Evolutionary conservation across 1,140 invertebrate species (phyloP), one percentile per base, ranked within the genome.

Genomic region (Aphelenchoides fujianensis): DNA sequence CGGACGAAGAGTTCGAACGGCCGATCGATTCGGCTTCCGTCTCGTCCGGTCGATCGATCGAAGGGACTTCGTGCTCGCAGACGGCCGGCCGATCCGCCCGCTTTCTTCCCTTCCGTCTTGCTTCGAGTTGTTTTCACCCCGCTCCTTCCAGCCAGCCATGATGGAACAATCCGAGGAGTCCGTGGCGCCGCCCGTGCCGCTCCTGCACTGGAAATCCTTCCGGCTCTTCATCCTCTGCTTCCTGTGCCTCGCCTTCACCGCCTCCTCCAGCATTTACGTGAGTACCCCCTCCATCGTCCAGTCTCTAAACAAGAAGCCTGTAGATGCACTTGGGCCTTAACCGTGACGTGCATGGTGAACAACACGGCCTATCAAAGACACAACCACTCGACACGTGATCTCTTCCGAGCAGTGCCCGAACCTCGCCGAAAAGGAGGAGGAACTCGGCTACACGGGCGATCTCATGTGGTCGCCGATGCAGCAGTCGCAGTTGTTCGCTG

Each of bases 401-500:
- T n/a, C n/a, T 59, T 59, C 55, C 19, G 55, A 59, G 7, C 5
- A 59, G 34, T 59, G 55, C 34, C 55, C 55, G 19, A 59, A 59
- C 19, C 5, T 7, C 34, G 55, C 55, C 5, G 5, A 59, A 23
- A 5, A 5, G 12, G 19, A 19, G 34, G 7, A 27, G 7, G 55
- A 59, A 32, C 55, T 59, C 34, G 55, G 55, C 28, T 59, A 59
- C 19, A 59, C 5, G 76, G 74, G 76, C 23, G 68, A 57, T 12
- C 34, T 76, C 2, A 27, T 54, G 35, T 78, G 76, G 76, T 28
- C 36, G 31, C 3, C 55, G 5, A 28, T 37, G 7, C 28, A 54
- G 34, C 76, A 78, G 27, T 52, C 76, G 16, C 41, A 57, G n/a
- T 34, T 76, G 12, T 76, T 76, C 34, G 48, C 57, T 2, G 75